These are phyloP conservation scores for Cydia strobilella DNA, from an alignment of 1,140 invertebrate species.

Conservation along the genomic window DNA sequence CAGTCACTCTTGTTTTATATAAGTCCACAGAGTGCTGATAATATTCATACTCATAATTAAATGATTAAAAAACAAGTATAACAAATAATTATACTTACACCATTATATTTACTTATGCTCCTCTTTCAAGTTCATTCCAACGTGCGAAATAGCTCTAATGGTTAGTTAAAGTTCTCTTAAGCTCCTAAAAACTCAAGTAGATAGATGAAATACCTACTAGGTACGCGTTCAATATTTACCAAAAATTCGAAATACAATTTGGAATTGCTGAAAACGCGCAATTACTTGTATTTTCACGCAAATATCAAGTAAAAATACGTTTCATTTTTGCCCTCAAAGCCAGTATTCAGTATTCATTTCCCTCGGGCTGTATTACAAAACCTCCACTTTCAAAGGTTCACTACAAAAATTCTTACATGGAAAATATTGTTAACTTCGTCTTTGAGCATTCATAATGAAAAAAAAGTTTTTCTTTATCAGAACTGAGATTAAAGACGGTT, in stretches of 20 bases:
- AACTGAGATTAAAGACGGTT: conserved; percentile 58
- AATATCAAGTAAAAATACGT: conserved; percentile 10
- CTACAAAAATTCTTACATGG: conserved; percentile 19
- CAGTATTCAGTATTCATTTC: conserved; percentile 15
- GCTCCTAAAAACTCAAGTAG: no score
- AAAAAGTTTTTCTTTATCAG: conserved; percentile 44
- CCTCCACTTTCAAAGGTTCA: conserved; percentile 26
- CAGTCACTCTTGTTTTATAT: no score
- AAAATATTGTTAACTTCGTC: conserved; percentile 23
- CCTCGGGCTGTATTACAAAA: conserved; percentile 29
- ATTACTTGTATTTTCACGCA: conserved; percentile 19
- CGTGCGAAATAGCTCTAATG: no score
- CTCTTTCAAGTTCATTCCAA: no score
- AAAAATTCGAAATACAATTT: background rate
- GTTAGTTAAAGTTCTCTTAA: no score
- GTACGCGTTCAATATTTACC: background rate
- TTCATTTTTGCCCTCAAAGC: conserved; percentile 18
- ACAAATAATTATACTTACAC: no score
- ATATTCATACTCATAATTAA: background rate
- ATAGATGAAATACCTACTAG: background rate
- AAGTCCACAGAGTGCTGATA: background rate
- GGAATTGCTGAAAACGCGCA: background rate
- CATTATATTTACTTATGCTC: no score
- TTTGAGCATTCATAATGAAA: conserved; percentile 30
- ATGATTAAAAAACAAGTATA: no score